Percentiles rank a stretch among this genome's conserved stretches.
phyloP scores from a whole-genome alignment of 2,888 invertebrate species.

The Harpagoxenus sublaevis region DNA sequence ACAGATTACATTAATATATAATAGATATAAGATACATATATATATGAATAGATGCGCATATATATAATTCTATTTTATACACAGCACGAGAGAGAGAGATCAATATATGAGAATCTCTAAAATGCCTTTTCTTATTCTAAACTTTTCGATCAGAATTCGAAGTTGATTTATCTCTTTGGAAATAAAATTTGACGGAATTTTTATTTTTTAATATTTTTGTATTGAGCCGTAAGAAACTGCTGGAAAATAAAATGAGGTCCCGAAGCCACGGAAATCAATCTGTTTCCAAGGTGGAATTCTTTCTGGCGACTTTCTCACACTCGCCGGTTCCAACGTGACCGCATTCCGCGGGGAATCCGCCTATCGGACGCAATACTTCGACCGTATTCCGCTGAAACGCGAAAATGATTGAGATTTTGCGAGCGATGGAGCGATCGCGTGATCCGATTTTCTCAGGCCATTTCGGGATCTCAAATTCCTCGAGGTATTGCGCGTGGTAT shows the following conservation, averaged over 20 bases:
- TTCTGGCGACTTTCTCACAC: constrained; percentile 74
- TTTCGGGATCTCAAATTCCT: neutral
- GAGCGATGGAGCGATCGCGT: neutral
- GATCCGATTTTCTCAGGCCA: neutral
- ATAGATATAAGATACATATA: neutral
- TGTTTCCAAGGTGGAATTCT: constrained; percentile 8
- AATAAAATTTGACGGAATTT: neutral
- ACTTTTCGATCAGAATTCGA: neutral
- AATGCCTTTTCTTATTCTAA: neutral
- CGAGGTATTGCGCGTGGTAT: neutral
- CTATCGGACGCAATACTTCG: constrained; percentile 60
- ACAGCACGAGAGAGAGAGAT: neutral
- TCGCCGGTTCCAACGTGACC: constrained; percentile 77
- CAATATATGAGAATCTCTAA: neutral
- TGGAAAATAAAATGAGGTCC: neutral
- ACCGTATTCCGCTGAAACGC: neutral
- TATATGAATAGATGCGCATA: neutral
- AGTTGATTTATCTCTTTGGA: neutral
- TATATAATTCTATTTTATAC: constrained; percentile 4
- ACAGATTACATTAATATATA: neutral
- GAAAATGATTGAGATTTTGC: neutral
- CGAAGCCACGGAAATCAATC: constrained; percentile 11
- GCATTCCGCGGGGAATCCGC: constrained; percentile 80
- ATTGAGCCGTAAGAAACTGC: neutral
- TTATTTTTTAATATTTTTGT: neutral